Base-by-base conservation (phyloP, 1,140 invertebrate genomes). In the Drosophila eugracilis region DNA sequence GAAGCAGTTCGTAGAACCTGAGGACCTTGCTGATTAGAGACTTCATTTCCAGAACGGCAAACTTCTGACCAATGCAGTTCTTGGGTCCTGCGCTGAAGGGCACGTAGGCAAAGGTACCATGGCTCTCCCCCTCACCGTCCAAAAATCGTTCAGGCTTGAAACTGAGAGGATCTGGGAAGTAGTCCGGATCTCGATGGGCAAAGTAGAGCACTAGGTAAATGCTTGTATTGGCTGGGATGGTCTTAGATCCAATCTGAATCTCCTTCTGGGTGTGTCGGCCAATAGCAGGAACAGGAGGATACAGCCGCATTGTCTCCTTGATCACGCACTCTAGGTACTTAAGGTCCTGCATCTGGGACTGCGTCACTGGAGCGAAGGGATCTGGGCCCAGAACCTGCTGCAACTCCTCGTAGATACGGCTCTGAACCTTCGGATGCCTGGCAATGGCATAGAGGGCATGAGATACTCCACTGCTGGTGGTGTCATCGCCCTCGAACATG, bases 31-130 rank as follows among this genome's bases (percentile, higher is more conserved):
- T 93, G 39, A 97, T 72, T 0, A 95, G 90, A 0, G 93, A 92
- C 88, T 97, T 97, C 80, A 95, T 92, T 91, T 97, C 96, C 77
- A 96, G 89, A 91, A 96, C 91, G 1, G 96, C 96, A 92, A 96
- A 97, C 84, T 94, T 95, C 91, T 96, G 95, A 62, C 95, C 95
- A 58, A 95, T 94, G 60, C 94, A 95, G 71, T 94, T 94, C 49
- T 94, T 90, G 1, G 92, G 92, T 2, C 95, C 94, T 1, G 93
- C 93, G 53, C 93, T 94, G 71, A 96, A 96, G 3, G 95, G 95
- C 32, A 95, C 77, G 71, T 93, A 95, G 12, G 92, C 71, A 44
- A 91, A 93, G 1, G 75, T 92, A 57, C 91, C 92, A n/a, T 92
- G 86, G 1, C n/a, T 34, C 0, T 41, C 69, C 0, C 28, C 67